Evolutionary conservation across 2,797 vertebrate species (phyloP).

Genomic region (Decapterus maruadsi): DNA sequence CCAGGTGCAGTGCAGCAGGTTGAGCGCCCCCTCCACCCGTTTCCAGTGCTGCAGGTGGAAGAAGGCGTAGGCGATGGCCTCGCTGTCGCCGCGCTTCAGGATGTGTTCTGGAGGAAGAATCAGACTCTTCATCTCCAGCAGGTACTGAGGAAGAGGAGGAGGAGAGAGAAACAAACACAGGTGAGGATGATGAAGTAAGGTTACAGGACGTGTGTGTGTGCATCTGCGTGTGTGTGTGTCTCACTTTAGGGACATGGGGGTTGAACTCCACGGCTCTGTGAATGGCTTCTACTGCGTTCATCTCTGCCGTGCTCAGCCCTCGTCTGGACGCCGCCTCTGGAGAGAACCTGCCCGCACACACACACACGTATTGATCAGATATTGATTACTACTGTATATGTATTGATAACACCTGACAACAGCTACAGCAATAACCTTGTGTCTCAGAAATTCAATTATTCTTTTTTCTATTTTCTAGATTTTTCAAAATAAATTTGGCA

Average conservation of each 20-base stretch:
- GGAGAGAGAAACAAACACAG: neutral
- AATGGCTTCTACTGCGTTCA: slow-evolving; percentile 99
- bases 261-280: slow-evolving; percentile 99
- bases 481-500: too few relatives aligned
- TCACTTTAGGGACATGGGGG: slow-evolving; percentile 97
- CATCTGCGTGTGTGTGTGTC: slow-evolving; percentile 28
- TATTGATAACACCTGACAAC: too few relatives aligned
- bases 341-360: slow-evolving; percentile 89
- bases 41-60: slow-evolving; percentile 99
- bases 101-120: slow-evolving; percentile 99
- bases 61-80: slow-evolving; percentile 98
- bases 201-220: neutral
- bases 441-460: too few relatives aligned
- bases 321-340: slow-evolving; percentile 96
- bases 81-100: slow-evolving; percentile 97
- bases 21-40: slow-evolving; percentile 96
- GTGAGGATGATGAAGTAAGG: too few relatives aligned
- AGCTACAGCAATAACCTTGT: too few relatives aligned
- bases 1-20: slow-evolving; percentile 99
- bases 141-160: slow-evolving; percentile 87
- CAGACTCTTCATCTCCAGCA: slow-evolving; percentile 99
- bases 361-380: too few relatives aligned
- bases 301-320: slow-evolving; percentile 97
- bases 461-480: too few relatives aligned
- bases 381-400: too few relatives aligned